Percentiles rank a stretch among this genome's conserved stretches.
These are phyloP conservation scores for Dinomys branickii DNA, from an alignment of 2,113 vertebrate species.

Conservation along the genomic window DNA sequence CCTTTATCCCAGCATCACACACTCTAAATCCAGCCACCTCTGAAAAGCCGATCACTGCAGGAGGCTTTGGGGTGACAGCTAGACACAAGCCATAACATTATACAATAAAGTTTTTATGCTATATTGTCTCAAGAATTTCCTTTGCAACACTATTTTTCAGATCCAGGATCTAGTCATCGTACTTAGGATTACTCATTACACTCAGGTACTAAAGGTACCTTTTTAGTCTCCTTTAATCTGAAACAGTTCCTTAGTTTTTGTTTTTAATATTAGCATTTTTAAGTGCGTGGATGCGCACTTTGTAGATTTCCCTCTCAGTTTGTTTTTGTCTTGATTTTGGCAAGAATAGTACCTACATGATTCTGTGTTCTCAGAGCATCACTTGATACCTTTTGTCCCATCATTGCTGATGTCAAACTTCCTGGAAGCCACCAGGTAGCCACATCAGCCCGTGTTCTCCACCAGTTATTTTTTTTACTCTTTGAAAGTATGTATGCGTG, in stretches of 20 bases:
- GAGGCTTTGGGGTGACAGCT: not conserved
- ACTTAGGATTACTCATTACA: not conserved
- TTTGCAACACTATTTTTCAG: not conserved
- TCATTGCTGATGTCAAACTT: not conserved
- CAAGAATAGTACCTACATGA: not conserved
- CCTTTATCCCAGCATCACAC: not conserved
- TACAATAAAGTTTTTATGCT: not conserved
- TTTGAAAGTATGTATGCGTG: not conserved
- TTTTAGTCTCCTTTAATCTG: not conserved
- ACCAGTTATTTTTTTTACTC: not conserved
- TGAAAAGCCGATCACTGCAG: not conserved
- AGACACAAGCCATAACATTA: not conserved
- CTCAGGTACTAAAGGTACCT: not conserved
- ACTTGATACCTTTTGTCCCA: not conserved
- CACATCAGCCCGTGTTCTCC: not conserved
- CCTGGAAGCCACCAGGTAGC: not conserved
- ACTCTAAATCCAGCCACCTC: not conserved
- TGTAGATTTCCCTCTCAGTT: not conserved
- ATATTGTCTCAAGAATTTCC: not conserved
- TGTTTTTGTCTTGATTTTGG: constrained; percentile 4
- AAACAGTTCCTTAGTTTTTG: not conserved
- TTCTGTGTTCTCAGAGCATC: not conserved
- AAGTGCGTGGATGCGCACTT: not conserved
- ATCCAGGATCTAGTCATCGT: not conserved
- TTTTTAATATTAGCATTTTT: not conserved